phyloP scores from a whole-genome alignment of 2,113 vertebrate species.

The Anolis carolinensis region DNA sequence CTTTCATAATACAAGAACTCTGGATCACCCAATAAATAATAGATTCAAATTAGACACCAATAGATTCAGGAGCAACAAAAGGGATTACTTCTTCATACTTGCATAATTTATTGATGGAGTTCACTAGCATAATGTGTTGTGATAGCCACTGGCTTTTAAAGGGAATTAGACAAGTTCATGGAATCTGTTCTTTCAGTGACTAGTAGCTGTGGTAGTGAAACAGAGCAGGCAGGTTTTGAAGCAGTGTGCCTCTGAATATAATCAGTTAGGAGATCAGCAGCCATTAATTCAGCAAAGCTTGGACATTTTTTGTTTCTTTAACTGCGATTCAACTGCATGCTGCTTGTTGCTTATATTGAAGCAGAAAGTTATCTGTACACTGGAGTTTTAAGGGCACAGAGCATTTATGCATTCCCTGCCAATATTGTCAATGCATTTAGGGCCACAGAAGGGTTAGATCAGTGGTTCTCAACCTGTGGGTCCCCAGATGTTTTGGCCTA shows the following conservation, averaged over 20 bases:
- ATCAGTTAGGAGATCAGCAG: neutral
- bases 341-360: neutral
- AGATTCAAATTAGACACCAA: neutral
- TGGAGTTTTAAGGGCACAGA: neutral
- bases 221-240: neutral
- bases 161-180: neutral
- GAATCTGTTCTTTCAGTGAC: neutral
- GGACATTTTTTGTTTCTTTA: neutral
- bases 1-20: neutral
- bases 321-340: neutral
- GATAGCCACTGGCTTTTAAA: neutral
- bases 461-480: too few species aligned
- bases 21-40: neutral
- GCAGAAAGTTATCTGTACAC: neutral
- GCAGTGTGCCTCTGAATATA: neutral
- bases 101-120: neutral
- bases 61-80: neutral
- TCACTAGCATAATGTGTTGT: neutral
- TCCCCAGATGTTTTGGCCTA: too few species aligned
- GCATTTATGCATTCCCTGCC: too few species aligned
- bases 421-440: too few species aligned
- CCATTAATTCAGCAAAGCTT: neutral
- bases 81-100: neutral
- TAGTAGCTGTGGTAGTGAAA: neutral
- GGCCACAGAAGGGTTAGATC: neutral